Conservation (phyloP, 53 echinoderm and acorn worm genomes). For the Holothuria leucospilota region DNA sequence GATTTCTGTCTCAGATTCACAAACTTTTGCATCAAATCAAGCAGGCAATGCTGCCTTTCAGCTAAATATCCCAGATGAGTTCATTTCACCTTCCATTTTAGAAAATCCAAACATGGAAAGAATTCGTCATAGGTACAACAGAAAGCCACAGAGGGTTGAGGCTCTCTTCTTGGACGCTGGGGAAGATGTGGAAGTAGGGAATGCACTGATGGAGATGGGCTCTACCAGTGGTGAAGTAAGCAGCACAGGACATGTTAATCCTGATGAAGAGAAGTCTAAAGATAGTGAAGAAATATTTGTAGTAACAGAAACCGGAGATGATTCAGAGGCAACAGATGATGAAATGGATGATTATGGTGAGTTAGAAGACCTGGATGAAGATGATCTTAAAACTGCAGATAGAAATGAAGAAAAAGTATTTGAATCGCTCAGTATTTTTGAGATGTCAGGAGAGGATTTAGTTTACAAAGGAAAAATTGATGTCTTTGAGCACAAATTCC, state of each 20-base stretch:
- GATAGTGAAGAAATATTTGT: neutral
- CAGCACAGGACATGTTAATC: neutral
- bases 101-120: slow-evolving; percentile 52
- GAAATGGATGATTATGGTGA: slow-evolving; percentile 14
- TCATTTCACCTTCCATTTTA: slow-evolving; percentile 34
- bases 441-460: slow-evolving; percentile 2
- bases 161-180: neutral
- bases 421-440: slow-evolving; percentile 49
- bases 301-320: neutral
- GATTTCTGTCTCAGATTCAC: neutral
- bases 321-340: slow-evolving; percentile 47
- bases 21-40: neutral
- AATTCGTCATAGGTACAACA: slow-evolving; percentile 4
- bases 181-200: slow-evolving; percentile 8
- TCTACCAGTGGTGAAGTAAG: neutral
- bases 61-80: neutral
- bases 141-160: slow-evolving; percentile 21
- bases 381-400: neutral
- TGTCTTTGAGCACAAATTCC: slow-evolving; percentile 46
- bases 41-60: neutral
- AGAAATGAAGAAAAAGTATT: slow-evolving; percentile 28
- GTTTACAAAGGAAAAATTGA: slow-evolving; percentile 29
- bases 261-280: neutral
- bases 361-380: neutral
- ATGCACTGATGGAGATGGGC: slow-evolving; percentile 9